phyloP scores from a whole-genome alignment of 1,140 invertebrate genomes.

The Drosophila equinoxialis region DNA sequence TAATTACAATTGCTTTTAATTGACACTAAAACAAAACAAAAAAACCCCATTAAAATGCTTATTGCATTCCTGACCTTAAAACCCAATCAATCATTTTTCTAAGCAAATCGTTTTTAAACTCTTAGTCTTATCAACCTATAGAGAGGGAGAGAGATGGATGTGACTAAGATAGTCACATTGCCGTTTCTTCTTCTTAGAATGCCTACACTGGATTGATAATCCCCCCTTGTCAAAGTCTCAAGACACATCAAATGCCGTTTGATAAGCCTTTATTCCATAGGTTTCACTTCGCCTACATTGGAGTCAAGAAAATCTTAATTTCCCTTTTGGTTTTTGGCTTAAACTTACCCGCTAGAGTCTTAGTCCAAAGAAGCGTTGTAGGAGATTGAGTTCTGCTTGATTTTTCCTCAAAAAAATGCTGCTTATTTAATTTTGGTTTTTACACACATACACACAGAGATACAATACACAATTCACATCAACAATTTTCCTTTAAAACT shows the following conservation, averaged over 20 bases:
- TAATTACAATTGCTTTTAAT: conserved; percentile 2
- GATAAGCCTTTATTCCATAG: conserved; percentile 3
- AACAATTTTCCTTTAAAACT: conserved; percentile 17
- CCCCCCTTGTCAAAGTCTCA: not conserved
- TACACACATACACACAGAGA: not conserved
- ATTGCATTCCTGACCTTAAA: conserved; percentile 6
- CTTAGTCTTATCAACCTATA: not conserved
- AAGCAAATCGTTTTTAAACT: not conserved
- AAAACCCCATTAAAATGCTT: not conserved
- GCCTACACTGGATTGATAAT: not conserved
- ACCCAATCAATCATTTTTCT: conserved; percentile 1
- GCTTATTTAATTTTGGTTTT: not conserved
- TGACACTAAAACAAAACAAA: conserved; percentile 1
- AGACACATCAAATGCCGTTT: conserved; percentile 2
- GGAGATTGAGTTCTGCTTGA: not conserved
- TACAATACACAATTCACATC: conserved; percentile 3
- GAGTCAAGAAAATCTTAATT: too few species aligned
- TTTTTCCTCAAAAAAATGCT: not conserved
- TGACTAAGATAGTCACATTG: not conserved
- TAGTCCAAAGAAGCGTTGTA: conserved; percentile 2
- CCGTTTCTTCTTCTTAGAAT: not conserved
- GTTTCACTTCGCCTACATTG: not conserved
- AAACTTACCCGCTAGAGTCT: conserved; percentile 5
- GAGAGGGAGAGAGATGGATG: not conserved
- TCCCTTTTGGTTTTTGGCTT: not conserved